Percentiles rank a stretch among this genome's conserved stretches.
These are phyloP conservation scores for Hyaena hyaena DNA, from an alignment of 2,113 vertebrate species.

Conservation along the genomic window DNA sequence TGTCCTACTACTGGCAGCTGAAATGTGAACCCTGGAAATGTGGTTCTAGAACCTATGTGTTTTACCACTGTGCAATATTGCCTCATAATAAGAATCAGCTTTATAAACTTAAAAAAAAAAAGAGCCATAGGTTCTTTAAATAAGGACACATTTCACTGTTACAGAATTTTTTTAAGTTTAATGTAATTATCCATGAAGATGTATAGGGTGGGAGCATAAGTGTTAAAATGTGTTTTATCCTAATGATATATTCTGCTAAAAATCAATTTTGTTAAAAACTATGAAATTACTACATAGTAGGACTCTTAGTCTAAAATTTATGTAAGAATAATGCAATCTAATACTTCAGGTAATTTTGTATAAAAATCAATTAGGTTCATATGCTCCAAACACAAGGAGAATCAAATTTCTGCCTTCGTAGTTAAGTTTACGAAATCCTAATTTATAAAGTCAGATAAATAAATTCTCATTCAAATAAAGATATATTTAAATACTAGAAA, in stretches of 20 bases:
- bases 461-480: not conserved
- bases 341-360: not conserved
- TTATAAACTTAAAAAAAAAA: not conserved
- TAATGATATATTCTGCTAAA: slow-evolving; percentile 6
- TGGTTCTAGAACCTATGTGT: not conserved
- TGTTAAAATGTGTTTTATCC: not conserved
- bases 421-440: not conserved
- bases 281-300: not conserved
- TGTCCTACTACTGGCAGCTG: not conserved
- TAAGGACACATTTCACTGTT: not conserved
- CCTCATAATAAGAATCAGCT: not conserved
- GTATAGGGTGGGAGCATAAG: not conserved
- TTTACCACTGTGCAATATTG: not conserved
- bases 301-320: not conserved
- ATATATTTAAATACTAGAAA: not conserved
- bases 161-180: not conserved
- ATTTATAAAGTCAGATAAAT: not conserved
- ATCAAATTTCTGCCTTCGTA: not conserved
- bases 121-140: not conserved
- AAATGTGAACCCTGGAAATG: not conserved
- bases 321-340: not conserved
- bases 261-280: slow-evolving; percentile 13
- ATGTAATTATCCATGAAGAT: not conserved
- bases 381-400: not conserved
- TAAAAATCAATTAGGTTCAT: not conserved